Evolutionary conservation across 2,113 vertebrate species (phyloP), one percentile per base, ranked within the genome.

Genomic region (Odobenus rosmarus): DNA sequence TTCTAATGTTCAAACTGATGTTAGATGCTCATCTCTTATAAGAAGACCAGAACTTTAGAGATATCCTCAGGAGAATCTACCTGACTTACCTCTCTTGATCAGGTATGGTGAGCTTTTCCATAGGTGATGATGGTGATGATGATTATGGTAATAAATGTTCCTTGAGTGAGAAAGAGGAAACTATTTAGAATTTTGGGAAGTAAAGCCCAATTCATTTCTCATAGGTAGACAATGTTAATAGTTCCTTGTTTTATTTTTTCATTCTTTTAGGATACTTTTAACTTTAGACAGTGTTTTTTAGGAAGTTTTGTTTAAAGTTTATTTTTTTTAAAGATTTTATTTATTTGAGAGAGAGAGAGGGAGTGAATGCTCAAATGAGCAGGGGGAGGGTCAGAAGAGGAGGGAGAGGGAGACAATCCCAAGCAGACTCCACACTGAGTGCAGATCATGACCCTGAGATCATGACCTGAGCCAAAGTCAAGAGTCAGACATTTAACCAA

Each of bases 121-220:
- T 53, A 88, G 26, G 33, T 57, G 15, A 21, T 76, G 57, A 77
- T 28, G 69, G 39, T 74, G 36, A 18, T 5, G 15, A 28, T 64
- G 51, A 83, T 67, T n/a, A 91, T 55, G 23, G 51, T 42, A 71
- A 80, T 53, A 53, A 93, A 71, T 74, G 8, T 64, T 79, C 77
- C 64, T 85, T 89, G 26, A 93, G 46, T 91, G 7, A 90, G 39
- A 93, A 93, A 88, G 21, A 92, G 33, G 1, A 53, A 80, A 76
- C 59, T 88, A n/a, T 90, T 97, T 87, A 62, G 72, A 92, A 67
- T 59, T 93, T 62, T 71, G 23, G 36, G 55, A 95, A n/a, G 23
- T 64, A 91, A 91, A 55, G 4, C 7, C 71, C 46, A 90, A 71
- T 71, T 90, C 39, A 87, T 88, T 93, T 24, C 46, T 33, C 46